Conservation (phyloP, 2,888 invertebrate species). For the Andrena bicolor region DNA sequence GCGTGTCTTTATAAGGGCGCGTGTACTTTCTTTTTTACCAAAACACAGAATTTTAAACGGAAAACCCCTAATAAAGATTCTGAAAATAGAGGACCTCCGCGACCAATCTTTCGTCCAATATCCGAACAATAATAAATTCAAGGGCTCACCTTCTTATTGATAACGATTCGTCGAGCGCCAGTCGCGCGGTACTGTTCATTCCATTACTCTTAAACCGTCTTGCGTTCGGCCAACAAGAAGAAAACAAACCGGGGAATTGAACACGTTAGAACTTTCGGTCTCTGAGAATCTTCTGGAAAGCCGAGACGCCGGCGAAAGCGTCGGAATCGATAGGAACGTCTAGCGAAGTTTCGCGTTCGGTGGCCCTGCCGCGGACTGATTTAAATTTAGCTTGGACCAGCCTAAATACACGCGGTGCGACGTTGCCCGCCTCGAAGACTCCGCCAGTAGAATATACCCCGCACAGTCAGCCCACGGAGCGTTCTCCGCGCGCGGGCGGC, state of each 20-base stretch:
- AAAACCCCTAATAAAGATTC: too few relatives aligned
- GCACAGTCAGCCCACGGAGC: neutral
- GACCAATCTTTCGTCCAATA: too few relatives aligned
- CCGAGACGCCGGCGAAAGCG: slow-evolving; percentile 6
- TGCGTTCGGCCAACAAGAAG: neutral
- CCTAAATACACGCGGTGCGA: slow-evolving; percentile 76
- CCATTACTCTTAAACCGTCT: neutral
- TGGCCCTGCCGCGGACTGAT: slow-evolving; percentile 75
- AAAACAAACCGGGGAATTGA: slow-evolving; percentile 6
- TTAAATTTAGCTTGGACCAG: slow-evolving; percentile 79
- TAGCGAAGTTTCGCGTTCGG: slow-evolving; percentile 51
- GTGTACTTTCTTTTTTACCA: too few relatives aligned
- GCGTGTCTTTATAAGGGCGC: too few relatives aligned
- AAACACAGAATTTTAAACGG: too few relatives aligned
- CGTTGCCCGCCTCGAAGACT: slow-evolving; percentile 56
- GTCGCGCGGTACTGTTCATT: neutral
- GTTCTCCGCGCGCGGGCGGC: neutral
- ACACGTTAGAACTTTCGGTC: neutral
- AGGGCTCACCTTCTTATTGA: slow-evolving; percentile 19
- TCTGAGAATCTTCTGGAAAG: slow-evolving; percentile 54
- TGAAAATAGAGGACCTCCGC: too few relatives aligned
- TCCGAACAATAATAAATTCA: neutral
- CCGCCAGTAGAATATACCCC: neutral
- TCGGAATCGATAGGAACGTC: slow-evolving; percentile 42
- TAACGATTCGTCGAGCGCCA: neutral